Conservation (phyloP, 2,113 vertebrate genomes). For the Nothocercus nigrocapillus region DNA sequence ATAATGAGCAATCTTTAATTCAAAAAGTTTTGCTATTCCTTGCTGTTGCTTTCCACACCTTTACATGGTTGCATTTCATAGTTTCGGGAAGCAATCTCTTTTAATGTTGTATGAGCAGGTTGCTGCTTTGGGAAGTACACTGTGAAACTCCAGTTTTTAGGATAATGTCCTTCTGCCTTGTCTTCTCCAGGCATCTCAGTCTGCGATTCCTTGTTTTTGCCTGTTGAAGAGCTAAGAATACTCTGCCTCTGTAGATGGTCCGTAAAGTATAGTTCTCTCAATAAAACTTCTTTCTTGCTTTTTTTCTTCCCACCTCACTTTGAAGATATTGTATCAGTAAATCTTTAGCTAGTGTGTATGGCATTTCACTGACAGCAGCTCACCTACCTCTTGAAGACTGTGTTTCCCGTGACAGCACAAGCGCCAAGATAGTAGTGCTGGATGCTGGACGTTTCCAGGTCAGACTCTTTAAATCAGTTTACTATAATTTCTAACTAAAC, state of each 20-base stretch:
- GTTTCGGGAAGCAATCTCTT: neutral
- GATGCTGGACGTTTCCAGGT: slow-evolving; percentile 76
- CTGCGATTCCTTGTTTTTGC: neutral
- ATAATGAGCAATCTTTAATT: neutral
- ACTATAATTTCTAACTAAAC: neutral
- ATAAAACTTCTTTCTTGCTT: neutral
- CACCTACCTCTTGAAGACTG: slow-evolving; percentile 76
- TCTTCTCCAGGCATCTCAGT: neutral
- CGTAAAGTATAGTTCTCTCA: neutral
- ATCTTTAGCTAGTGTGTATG: slow-evolving; percentile 73
- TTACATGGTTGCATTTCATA: neutral
- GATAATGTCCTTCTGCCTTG: neutral
- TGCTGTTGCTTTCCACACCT: neutral
- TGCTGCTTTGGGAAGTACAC: neutral
- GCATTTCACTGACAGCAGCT: slow-evolving; percentile 75
- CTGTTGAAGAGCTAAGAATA: neutral
- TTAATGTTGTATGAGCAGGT: neutral
- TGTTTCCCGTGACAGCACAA: slow-evolving; percentile 6
- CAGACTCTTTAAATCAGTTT: neutral
- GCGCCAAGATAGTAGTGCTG: slow-evolving; percentile 64
- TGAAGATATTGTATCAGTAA: slow-evolving; percentile 83
- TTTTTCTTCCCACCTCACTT: neutral
- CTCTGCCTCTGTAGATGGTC: neutral
- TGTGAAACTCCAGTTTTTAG: neutral
- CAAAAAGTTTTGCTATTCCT: neutral